Conservation (phyloP, 1,140 invertebrate genomes). For the Hycleus phaleratus region DNA sequence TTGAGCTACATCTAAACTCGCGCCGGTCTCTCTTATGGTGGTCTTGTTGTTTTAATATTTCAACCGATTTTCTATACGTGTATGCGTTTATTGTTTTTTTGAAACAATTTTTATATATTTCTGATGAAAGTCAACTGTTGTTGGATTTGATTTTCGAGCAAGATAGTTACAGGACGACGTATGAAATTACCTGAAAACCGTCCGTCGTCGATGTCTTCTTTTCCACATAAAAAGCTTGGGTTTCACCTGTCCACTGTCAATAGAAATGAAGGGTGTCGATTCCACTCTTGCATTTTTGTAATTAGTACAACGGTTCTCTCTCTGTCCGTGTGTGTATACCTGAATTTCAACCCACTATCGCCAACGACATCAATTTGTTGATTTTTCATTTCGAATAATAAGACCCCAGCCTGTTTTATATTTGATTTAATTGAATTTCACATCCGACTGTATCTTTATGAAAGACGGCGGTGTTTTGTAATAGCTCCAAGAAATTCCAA, state of each 20-base stretch:
- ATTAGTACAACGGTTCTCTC: too few species aligned
- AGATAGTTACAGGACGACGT: constrained; percentile 6
- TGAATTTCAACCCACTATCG: too few species aligned
- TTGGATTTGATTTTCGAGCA: not conserved
- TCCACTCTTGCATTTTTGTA: not conserved
- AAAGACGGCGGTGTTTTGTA: constrained; percentile 21
- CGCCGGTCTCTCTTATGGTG: constrained; percentile 8
- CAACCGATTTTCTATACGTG: not conserved
- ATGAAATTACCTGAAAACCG: constrained; percentile 8
- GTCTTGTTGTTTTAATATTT: constrained; percentile 1
- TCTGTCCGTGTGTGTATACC: too few species aligned
- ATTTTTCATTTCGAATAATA: too few species aligned
- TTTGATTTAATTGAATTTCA: constrained; percentile 24
- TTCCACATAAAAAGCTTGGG: constrained; percentile 5
- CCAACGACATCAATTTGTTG: too few species aligned
- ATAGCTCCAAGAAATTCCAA: constrained; percentile 18
- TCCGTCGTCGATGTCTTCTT: not conserved
- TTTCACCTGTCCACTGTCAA: constrained; percentile 6
- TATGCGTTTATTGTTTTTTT: too few species aligned
- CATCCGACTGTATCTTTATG: constrained; percentile 19
- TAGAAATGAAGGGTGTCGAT: not conserved
- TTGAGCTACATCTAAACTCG: constrained; percentile 14
- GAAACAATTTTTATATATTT: too few species aligned
- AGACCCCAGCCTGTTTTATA: constrained; percentile 14
- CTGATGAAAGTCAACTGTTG: too few species aligned